Conservation (phyloP, 2,113 vertebrate genomes). For the Vulpes ferrilata region DNA sequence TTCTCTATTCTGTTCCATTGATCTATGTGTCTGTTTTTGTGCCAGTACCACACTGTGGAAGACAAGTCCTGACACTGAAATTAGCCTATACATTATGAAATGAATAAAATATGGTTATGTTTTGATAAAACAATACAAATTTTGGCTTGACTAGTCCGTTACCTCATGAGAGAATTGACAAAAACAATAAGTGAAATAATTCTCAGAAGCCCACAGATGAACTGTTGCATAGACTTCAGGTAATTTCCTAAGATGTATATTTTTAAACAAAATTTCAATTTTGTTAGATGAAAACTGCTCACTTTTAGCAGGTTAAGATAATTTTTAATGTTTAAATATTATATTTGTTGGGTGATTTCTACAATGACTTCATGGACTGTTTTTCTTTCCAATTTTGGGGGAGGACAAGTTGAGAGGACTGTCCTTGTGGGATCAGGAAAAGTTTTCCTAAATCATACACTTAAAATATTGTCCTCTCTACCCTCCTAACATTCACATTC, state of each 20-base stretch:
- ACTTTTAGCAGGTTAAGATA: not conserved
- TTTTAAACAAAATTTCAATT: not conserved
- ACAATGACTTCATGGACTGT: not conserved
- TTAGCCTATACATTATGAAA: not conserved
- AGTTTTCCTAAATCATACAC: not conserved
- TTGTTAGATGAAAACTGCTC: not conserved
- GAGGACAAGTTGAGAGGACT: not conserved
- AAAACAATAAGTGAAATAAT: not conserved
- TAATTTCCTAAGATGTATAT: not conserved
- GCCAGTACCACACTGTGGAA: not conserved
- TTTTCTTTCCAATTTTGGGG: not conserved
- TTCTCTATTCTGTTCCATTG: too few relatives aligned
- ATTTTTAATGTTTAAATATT: not conserved
- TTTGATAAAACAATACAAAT: not conserved
- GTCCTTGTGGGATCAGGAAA: not conserved
- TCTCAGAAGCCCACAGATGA: not conserved
- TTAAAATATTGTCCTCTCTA: not conserved
- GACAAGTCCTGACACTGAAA: not conserved
- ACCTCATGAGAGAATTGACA: not conserved
- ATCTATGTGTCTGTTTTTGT: too few relatives aligned
- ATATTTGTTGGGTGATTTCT: slow-evolving; percentile 15
- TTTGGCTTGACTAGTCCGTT: not conserved
- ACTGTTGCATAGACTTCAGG: not conserved
- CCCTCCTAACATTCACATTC: not conserved
- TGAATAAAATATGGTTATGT: not conserved